phyloP scores from a whole-genome alignment of 1,140 invertebrate species.

The Drosophila littoralis region DNA sequence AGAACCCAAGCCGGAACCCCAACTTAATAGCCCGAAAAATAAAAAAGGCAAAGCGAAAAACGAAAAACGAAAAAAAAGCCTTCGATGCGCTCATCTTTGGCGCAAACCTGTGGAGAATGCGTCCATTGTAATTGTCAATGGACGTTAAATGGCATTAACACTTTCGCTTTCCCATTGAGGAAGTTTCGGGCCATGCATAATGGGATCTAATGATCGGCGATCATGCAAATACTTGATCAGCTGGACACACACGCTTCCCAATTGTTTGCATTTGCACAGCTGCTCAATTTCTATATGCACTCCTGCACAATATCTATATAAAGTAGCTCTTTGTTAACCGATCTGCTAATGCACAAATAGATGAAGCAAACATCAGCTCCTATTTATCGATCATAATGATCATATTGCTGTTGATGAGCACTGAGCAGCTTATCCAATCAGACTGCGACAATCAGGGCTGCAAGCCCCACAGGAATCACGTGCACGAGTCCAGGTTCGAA shows the following conservation, averaged over 20 bases:
- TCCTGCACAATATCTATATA: slow-evolving; percentile 7
- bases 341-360: neutral
- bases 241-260: slow-evolving; percentile 2
- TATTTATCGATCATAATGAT: neutral
- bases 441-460: too few relatives aligned
- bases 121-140: slow-evolving; percentile 35
- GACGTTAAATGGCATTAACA: slow-evolving; percentile 64
- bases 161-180: slow-evolving; percentile 56
- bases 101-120: slow-evolving; percentile 8
- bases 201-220: slow-evolving; percentile 14
- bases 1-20: slow-evolving; percentile 35
- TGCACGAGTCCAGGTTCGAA: too few relatives aligned
- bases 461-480: too few relatives aligned
- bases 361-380: neutral
- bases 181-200: neutral
- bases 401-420: neutral
- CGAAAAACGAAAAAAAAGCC: neutral
- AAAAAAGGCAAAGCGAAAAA: neutral
- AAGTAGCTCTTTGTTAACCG: slow-evolving; percentile 1
- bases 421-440: too few relatives aligned
- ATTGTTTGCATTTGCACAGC: slow-evolving; percentile 6
- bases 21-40: slow-evolving; percentile 7
- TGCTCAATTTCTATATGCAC: slow-evolving; percentile 2
- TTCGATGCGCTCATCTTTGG: neutral
- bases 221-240: slow-evolving; percentile 26